Base-by-base conservation (phyloP, 2,888 invertebrate species). In the Malacosoma neustria region DNA sequence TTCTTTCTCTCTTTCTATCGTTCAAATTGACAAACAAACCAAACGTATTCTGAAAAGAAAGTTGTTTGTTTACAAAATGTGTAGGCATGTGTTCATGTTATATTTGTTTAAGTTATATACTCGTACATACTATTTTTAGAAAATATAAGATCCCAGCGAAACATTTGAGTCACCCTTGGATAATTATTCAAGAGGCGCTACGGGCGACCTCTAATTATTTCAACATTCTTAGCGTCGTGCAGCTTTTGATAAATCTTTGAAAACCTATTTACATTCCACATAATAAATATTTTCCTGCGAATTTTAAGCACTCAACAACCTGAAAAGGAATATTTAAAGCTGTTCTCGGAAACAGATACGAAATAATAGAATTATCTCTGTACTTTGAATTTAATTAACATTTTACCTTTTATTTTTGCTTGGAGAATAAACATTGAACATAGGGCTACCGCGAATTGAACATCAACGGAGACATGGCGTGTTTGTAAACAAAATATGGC, bases 131-230 rank as follows among this genome's bases (percentile, higher is more conserved):
- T n/a, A n/a, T n/a, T n/a, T n/a, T n/a, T n/a, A n/a, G n/a, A n/a
- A 22, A 6, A 22, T 22, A 7, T 5, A 22, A 4, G 22, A 22
- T 5, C 22, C 22, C 9, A 4, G 22, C 9, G 22, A 22, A 22
- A n/a, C 33, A 14, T 3, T 12, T 33, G 29, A 29, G 32, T 35
- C 39, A 33, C 39, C 37, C 37, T 35, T 37, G 34, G 38, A 38
- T 44, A 40, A 45, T 45, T 45, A 42, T 45, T 42, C 39, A 42
- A 39, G 31, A 37, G 34, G 36, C 42, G 32, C 40, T 30, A 33
- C 37, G 40, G 39, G 34, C 34, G 32, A 35, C 42, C 42, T 46
- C 42, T 44, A 46, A 46, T 46, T 44, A 44, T 46, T 44, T 42
- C 38, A 44, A 39, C 37, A 41, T 40, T 37, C 37, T 43, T 40